Percentiles rank a stretch among this genome's conserved stretches.
phyloP scores from a whole-genome alignment of 2,113 vertebrate genomes.

The Lamprologus tigripictilis region DNA sequence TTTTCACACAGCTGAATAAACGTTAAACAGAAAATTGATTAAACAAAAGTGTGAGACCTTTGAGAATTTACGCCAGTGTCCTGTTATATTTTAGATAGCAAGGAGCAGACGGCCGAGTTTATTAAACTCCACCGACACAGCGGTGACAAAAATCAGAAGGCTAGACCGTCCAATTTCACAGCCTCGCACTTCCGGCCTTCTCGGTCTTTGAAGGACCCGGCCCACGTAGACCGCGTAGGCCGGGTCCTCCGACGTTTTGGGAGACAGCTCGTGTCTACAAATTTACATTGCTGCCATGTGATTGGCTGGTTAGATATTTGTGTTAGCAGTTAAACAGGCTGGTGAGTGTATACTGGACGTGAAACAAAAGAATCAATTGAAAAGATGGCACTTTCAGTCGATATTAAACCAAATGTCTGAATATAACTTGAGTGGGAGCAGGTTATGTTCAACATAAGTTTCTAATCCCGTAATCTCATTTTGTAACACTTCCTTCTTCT shows the following conservation, averaged over 20 bases:
- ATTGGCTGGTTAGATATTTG: background rate
- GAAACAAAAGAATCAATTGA: background rate
- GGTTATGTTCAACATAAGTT: background rate
- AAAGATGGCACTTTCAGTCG: background rate
- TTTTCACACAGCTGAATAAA: too few species aligned
- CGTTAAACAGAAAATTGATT: too few species aligned
- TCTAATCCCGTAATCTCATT: background rate
- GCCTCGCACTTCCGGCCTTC: accelerated
- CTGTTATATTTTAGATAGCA: too few species aligned
- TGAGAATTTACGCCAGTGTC: accelerated
- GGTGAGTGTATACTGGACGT: background rate
- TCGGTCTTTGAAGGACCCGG: too few species aligned
- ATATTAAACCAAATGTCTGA: background rate
- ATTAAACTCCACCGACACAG: accelerated
- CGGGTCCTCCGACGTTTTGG: too few species aligned
- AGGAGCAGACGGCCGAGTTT: too few species aligned
- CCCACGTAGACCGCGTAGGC: accelerated
- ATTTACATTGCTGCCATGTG: background rate
- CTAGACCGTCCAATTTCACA: accelerated
- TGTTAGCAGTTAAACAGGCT: background rate
- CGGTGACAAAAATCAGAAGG: too few species aligned
- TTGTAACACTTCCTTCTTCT: background rate
- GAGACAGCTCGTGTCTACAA: accelerated
- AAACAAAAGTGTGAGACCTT: accelerated
- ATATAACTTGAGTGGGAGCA: background rate